These are phyloP conservation scores for Thoracochromis brauschi DNA, from an alignment of 2,113 vertebrate genomes.

Conservation along the genomic window DNA sequence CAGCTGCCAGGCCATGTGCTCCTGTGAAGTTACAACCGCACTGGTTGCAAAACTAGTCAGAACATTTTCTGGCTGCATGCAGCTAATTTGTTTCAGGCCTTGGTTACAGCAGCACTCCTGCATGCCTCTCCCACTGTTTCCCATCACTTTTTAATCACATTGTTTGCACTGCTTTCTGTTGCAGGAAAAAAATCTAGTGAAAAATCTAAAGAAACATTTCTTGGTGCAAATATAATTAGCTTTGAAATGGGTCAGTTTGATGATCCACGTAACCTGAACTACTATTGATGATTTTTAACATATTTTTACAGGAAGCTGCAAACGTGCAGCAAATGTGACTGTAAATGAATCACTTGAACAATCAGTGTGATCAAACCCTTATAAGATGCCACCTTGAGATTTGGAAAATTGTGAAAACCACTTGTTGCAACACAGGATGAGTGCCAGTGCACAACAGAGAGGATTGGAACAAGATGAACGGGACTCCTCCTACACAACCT, in stretches of 20 bases:
- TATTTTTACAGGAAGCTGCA: not conserved
- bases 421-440: not conserved
- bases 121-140: not conserved
- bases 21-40: slow-evolving; percentile 4
- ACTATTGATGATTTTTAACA: not conserved
- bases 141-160: not conserved
- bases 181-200: not conserved
- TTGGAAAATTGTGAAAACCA: not conserved
- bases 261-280: not conserved
- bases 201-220: not conserved
- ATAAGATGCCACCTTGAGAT: not conserved
- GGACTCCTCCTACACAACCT: not conserved
- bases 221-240: not conserved
- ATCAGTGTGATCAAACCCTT: not conserved
- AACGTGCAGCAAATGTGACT: not conserved
- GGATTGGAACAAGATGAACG: not conserved
- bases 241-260: not conserved
- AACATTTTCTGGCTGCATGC: not conserved
- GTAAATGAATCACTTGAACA: not conserved
- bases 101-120: not conserved
- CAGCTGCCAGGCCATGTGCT: slow-evolving; percentile 8
- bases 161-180: not conserved
- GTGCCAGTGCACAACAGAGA: not conserved
- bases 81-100: not conserved
- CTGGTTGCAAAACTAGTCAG: slow-evolving; percentile 17